Base-by-base conservation (phyloP, 2,113 vertebrate genomes). In the Pogona vitticeps region DNA sequence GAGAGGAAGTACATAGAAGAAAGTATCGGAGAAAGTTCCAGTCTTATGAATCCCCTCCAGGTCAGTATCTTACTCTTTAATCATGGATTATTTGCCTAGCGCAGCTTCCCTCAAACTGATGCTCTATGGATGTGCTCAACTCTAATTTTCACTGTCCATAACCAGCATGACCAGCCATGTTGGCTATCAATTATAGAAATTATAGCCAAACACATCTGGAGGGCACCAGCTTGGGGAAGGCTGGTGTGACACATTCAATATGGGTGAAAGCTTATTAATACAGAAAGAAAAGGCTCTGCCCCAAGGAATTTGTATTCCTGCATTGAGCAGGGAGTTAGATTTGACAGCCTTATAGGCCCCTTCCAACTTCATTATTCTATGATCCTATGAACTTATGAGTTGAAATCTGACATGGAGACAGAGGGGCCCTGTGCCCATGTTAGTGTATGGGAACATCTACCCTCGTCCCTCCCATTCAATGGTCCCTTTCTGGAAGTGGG, bases 1-100 rank as follows among this genome's bases (percentile, higher is more conserved):
- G 96, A 96, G 80, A 94, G 91, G 76, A 95, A 92, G 13, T 96
- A 96, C 91, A 96, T 96, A 1, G 96, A 96, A 80, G 96, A 96
- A 21, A 95, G 94, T 86, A 96, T 96, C 9, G 96, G 96, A 15
- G 96, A 96, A 82, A 93, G 93, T 14, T 91, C 91, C 72, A 85
- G 91, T 46, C 94, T 96, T 86, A 95, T 96, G 95, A 96, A 96
- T 90, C 96, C 95, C 3, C 38, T 96, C 36, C 81, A 76, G 94
- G 96, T 96, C 65, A 80, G 90, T 76, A n/a, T 2, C 31, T 75
- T 63, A 15, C 38, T 21, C 56, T 21, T 31, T 26, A 52, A 18
- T 56, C 46, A 76, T 76, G 5, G 26, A 73, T 73, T 40, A 40
- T 3, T 73, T 42, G 10, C 13, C 28, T 52, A 46, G 14, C 26